Percentiles rank a stretch among this genome's conserved stretches.
Conservation (phyloP, 2,888 invertebrate genomes). For the Teleiodes luculella region DNA sequence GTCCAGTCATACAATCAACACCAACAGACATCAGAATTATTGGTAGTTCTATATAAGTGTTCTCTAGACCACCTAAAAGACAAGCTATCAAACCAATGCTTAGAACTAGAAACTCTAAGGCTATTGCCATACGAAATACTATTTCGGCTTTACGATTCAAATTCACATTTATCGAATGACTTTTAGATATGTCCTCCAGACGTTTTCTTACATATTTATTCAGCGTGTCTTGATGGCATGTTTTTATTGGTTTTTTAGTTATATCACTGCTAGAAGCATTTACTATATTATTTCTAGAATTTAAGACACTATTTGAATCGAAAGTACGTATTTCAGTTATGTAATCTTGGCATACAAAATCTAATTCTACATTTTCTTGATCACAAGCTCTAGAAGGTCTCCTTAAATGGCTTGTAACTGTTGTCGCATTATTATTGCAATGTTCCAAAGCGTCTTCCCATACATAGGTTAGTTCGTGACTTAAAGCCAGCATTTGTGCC, state of each 20-base stretch:
- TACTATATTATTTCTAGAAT: too few species aligned
- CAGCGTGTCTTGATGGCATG: neutral
- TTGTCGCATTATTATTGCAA: neutral
- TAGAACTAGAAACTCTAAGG: conserved; percentile 30
- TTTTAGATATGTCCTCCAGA: conserved; percentile 30
- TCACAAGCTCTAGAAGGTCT: neutral
- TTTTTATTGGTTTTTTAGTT: neutral
- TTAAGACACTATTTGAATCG: neutral
- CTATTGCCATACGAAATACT: conserved; percentile 22
- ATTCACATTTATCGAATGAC: conserved; percentile 29
- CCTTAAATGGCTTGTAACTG: neutral
- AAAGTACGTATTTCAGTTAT: neutral
- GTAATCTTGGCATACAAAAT: too few species aligned
- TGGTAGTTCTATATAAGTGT: conserved; percentile 36
- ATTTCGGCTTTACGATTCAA: conserved; percentile 37
- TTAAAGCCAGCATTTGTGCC: conserved; percentile 20
- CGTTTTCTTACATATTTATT: conserved; percentile 29
- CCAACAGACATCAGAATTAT: neutral
- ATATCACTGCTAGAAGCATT: too few species aligned
- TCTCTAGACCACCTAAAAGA: conserved; percentile 38
- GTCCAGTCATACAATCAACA: conserved; percentile 31
- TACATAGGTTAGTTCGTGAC: conserved; percentile 16
- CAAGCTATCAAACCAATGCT: conserved; percentile 18
- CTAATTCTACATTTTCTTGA: neutral
- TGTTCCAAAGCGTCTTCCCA: conserved; percentile 19